A percentile compares a stretch with the other conserved stretches of the same genome.
These are phyloP conservation scores for Meganola albula DNA, from an alignment of 2,888 invertebrate species.

Conservation along the genomic window DNA sequence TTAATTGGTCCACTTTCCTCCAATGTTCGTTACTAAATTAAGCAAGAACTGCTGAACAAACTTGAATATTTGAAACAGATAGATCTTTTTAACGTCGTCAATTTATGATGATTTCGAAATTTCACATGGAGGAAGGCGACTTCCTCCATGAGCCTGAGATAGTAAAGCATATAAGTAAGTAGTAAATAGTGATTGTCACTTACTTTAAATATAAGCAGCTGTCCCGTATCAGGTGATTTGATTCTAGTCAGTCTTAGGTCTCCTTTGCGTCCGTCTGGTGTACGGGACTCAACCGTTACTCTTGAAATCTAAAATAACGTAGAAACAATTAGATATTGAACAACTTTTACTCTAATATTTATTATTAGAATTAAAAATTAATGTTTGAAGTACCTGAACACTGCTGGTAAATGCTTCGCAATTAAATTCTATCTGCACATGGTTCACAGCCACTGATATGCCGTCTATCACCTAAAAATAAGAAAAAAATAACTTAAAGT, in stretches of 20 bases:
- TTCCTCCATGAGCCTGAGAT: neutral
- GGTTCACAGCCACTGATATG: constrained; percentile 96
- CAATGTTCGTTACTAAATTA: too few relatives aligned
- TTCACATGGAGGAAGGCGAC: neutral
- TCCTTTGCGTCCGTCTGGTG: constrained; percentile 91
- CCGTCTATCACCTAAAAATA: constrained; percentile 95
- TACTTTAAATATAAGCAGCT: constrained; percentile 94
- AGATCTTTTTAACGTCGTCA: too few relatives aligned
- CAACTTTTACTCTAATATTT: neutral
- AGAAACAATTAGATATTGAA: too few relatives aligned
- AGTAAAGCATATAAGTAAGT: neutral
- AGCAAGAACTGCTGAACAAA: too few relatives aligned
- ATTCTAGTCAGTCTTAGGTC: constrained; percentile 95
- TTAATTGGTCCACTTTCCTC: too few relatives aligned
- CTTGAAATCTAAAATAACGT: constrained; percentile 87
- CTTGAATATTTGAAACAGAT: too few relatives aligned
- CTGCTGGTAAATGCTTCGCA: constrained; percentile 97
- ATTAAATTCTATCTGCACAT: constrained; percentile 94
- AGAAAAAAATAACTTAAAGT: neutral
- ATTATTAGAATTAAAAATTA: neutral
- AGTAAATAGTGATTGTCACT: neutral
- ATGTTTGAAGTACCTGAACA: constrained; percentile 85
- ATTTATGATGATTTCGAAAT: too few relatives aligned
- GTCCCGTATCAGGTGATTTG: constrained; percentile 91
- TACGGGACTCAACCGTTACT: constrained; percentile 95